Evolutionary conservation across 1,140 invertebrate species (phyloP), one percentile per base, ranked within the genome.

Genomic region (Solenopsis fugax): DNA sequence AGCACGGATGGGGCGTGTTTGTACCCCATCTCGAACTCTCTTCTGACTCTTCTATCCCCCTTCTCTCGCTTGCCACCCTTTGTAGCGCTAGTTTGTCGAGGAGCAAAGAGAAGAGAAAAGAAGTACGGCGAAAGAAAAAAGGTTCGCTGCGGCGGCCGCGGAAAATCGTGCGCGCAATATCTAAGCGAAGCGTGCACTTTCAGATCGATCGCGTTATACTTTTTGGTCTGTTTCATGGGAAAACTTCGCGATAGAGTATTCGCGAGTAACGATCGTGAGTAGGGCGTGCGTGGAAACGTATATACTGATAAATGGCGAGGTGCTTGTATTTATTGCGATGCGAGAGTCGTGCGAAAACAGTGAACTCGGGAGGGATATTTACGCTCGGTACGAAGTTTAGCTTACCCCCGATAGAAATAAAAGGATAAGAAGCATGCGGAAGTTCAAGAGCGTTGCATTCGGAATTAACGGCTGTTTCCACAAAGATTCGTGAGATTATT

Each of bases 111-210:
- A 67, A 86, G 67, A 58, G 21, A 9, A 71, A 58, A 67, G 24
- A 58, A 41, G 16, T 34, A 75, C 16, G 48, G 52, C 81, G 64
- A 64, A 58, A 88, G 87, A 88, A 90, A 91, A 85, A 89, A 87
- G 85, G 62, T 58, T 34, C 16, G 67, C 58, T 37, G 89, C 86
- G 73, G 65, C 73, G 87, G 88, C 91, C 87, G 87, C 84, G 56
- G 86, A 90, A 92, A 93, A 93, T 93, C 92, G 92, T 92, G 92
- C 89, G 86, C 90, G 91, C 89, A 92, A 93, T 93, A 92, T 92
- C 85, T 87, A 92, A 91, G 91, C 88, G 89, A 73, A 87, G 86
- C 75, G 89, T 45, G 56, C 37, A 24, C 24, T 72, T 16, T 54
- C 62, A 76, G 21, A 78, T 85, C 62, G 58, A 77, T 77, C 58